A percentile compares a stretch with the other conserved stretches of the same genome.
Evolutionary conservation across 2,113 vertebrate species (phyloP).

Genomic region (Strix aluco): DNA sequence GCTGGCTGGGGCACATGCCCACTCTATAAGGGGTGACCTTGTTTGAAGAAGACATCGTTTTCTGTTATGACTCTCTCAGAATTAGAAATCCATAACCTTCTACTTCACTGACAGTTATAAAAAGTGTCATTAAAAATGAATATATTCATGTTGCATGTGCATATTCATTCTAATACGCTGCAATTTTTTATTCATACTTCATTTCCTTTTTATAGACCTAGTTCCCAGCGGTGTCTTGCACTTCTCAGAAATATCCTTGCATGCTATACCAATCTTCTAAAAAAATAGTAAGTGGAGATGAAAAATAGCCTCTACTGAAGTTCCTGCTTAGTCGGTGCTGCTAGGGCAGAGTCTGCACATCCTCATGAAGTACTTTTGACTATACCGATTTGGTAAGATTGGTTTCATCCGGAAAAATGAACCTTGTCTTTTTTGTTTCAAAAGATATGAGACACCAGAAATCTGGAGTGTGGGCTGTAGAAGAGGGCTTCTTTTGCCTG

Average conservation of each 20-base stretch:
- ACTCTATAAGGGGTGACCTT: neutral
- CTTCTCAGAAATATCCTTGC: neutral
- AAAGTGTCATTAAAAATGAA: neutral
- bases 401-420: neutral
- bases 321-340: neutral
- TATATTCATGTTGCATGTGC: neutral
- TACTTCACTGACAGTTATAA: neutral
- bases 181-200: conserved; percentile 23
- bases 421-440: neutral
- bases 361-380: neutral
- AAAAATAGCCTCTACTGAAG: neutral
- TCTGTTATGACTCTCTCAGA: neutral
- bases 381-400: neutral
- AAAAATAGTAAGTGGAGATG: neutral
- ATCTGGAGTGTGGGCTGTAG: neutral
- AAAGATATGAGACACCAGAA: neutral
- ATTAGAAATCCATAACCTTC: neutral
- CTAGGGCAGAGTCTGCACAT: neutral
- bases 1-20: neutral
- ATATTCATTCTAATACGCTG: neutral
- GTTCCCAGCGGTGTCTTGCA: neutral
- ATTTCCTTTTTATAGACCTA: conserved; percentile 12
- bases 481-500: neutral
- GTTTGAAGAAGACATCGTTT: neutral
- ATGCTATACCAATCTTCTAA: neutral